A percentile compares a stretch with the other conserved stretches of the same genome.
These are phyloP conservation scores for Botia almorhae DNA, from an alignment of 2,797 vertebrate genomes.

Conservation along the genomic window DNA sequence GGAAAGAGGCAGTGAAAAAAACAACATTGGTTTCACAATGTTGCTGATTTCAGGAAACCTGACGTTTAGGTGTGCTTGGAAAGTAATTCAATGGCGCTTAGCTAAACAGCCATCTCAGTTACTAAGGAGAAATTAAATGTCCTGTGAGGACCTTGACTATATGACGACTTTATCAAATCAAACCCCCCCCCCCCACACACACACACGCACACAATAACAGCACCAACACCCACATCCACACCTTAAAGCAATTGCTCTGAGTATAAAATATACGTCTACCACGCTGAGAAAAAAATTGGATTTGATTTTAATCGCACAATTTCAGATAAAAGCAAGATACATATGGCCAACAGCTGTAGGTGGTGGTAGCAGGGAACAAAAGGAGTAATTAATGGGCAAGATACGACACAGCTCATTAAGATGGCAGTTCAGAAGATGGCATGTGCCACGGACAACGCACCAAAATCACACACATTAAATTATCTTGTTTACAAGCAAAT, in stretches of 20 bases:
- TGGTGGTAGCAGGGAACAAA: slow-evolving; percentile 72
- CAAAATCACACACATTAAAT: background rate
- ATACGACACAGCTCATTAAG: slow-evolving; percentile 10
- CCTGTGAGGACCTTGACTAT: slow-evolving; percentile 42
- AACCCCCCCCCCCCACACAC: slow-evolving; percentile 29
- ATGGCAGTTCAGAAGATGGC: background rate
- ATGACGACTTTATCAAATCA: slow-evolving; percentile 47
- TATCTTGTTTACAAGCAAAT: background rate
- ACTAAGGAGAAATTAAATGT: slow-evolving; percentile 60
- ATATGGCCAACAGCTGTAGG: slow-evolving; percentile 77
- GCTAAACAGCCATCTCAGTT: slow-evolving; percentile 51
- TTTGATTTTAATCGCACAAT: slow-evolving; percentile 8
- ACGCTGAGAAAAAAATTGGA: background rate
- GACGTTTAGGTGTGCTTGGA: slow-evolving; percentile 26
- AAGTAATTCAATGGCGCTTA: slow-evolving; percentile 32
- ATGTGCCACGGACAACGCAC: background rate
- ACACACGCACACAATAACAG: slow-evolving; percentile 24
- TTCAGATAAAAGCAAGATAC: slow-evolving; percentile 66
- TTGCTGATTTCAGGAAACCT: no score
- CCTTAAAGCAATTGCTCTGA: background rate
- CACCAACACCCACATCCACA: slow-evolving; percentile 25
- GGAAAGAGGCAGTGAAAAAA: background rate
- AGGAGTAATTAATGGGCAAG: slow-evolving; percentile 69
- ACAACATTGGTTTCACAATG: no score
- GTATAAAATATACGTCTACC: slow-evolving; percentile 2